Conservation (phyloP, 2,113 vertebrate genomes). For the Peromyscus californicus region DNA sequence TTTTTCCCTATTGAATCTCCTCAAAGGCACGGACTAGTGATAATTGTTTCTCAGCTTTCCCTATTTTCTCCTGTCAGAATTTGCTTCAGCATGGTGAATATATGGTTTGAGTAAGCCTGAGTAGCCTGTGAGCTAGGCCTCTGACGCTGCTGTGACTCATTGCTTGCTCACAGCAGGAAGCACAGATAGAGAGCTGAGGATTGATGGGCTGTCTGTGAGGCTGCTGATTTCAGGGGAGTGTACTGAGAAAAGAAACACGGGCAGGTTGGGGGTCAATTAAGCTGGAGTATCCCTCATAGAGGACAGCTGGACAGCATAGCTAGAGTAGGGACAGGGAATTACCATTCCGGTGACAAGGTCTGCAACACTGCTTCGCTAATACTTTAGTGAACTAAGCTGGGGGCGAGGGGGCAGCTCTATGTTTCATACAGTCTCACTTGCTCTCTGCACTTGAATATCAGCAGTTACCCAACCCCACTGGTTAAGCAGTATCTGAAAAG, state of each 20-base stretch:
- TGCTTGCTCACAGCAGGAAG: background rate
- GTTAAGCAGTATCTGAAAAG: background rate
- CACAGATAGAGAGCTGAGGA: background rate
- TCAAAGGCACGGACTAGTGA: background rate
- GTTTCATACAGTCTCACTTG: background rate
- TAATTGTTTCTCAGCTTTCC: background rate
- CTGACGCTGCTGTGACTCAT: background rate
- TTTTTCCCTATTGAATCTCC: conserved; percentile 11
- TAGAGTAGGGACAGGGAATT: background rate
- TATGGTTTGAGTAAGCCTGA: background rate
- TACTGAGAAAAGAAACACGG: background rate
- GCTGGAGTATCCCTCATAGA: background rate
- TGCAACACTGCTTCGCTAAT: background rate
- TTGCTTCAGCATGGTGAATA: background rate
- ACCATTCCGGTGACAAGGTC: background rate
- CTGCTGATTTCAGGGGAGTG: background rate
- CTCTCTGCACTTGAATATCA: background rate
- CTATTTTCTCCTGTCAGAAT: background rate
- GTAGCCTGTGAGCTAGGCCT: background rate
- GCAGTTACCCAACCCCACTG: background rate
- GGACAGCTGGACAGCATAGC: background rate
- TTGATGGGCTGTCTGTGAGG: background rate
- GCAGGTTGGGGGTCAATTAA: background rate
- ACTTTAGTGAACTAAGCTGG: background rate
- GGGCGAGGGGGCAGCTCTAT: background rate